Evolutionary conservation across 1,140 invertebrate species (phyloP).

Genomic region (Heliconius congener): DNA sequence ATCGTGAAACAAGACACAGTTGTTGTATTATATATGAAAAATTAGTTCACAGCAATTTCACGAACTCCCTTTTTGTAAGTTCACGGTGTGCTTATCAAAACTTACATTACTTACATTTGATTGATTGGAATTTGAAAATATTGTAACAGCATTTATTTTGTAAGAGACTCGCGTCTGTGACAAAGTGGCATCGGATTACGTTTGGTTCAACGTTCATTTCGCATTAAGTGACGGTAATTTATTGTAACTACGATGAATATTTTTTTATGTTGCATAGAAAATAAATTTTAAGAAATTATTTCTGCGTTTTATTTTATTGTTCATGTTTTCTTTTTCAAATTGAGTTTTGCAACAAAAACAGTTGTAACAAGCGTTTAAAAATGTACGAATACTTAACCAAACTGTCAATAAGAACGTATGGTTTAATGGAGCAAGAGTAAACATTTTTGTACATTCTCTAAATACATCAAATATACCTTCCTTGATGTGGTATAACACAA

Average conservation of each 20-base stretch:
- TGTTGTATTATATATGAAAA: not conserved
- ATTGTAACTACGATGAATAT: conserved; percentile 81
- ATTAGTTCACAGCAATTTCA: not conserved
- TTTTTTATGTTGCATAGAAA: conserved; percentile 82
- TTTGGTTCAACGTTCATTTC: conserved; percentile 71
- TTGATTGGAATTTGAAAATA: not conserved
- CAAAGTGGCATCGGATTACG: conserved; percentile 30
- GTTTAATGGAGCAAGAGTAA: no score
- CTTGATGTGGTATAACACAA: no score
- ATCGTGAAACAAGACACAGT: not conserved
- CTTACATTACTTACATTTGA: not conserved
- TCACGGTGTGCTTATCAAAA: not conserved
- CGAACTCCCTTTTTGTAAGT: not conserved
- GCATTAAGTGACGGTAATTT: conserved; percentile 81
- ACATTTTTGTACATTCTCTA: no score
- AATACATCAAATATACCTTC: no score
- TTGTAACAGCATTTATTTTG: not conserved
- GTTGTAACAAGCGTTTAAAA: no score
- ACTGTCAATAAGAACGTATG: no score
- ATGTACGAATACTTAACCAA: no score
- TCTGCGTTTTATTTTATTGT: conserved; percentile 45
- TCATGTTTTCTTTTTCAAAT: not conserved
- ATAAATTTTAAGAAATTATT: conserved; percentile 80
- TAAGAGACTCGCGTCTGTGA: conserved; percentile 14
- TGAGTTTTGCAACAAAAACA: no score